These are phyloP conservation scores for Hippocampus comes DNA, from an alignment of 2,113 vertebrate genomes.

Conservation along the genomic window DNA sequence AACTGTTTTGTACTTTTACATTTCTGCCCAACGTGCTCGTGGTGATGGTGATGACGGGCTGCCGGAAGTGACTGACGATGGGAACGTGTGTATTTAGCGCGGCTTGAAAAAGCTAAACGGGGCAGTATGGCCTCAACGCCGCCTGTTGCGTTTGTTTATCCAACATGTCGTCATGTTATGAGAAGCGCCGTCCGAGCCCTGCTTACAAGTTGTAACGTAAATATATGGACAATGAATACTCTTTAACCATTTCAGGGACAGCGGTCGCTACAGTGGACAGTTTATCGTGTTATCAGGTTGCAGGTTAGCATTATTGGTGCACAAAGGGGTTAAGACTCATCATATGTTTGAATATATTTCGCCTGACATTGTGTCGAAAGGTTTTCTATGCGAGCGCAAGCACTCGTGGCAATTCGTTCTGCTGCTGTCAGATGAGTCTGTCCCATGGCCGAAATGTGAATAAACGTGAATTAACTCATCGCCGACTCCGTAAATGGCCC, in stretches of 20 bases:
- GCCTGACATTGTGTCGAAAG: conserved; percentile 42
- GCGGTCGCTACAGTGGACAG: too few species aligned
- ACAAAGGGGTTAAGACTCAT: conserved; percentile 37
- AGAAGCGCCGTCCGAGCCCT: conserved; percentile 51
- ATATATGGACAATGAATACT: conserved; percentile 65
- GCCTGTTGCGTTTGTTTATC: conserved; percentile 67
- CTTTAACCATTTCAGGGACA: conserved; percentile 28
- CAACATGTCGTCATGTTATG: conserved; percentile 67
- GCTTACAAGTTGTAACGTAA: conserved; percentile 70
- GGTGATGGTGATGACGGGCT: conserved; percentile 34
- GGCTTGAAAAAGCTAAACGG: conserved; percentile 27
- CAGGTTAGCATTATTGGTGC: too few species aligned
- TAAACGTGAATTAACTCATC: conserved; percentile 35
- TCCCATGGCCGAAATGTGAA: neutral
- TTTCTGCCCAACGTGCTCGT: neutral
- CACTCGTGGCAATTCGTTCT: neutral
- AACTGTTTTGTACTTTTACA: conserved; percentile 9
- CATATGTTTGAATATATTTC: conserved; percentile 65
- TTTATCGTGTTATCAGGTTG: too few species aligned
- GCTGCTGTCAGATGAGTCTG: neutral
- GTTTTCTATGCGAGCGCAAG: conserved; percentile 27
- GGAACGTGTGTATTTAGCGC: conserved; percentile 43
- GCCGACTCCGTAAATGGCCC: conserved; percentile 5
- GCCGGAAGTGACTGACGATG: conserved; percentile 25
- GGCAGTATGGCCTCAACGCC: conserved; percentile 36